A percentile compares a stretch with the other conserved stretches of the same genome.
These are phyloP conservation scores for Actinernus sp. DNA, from an alignment of 92 coral and sea anemone genomes.

Conservation along the genomic window DNA sequence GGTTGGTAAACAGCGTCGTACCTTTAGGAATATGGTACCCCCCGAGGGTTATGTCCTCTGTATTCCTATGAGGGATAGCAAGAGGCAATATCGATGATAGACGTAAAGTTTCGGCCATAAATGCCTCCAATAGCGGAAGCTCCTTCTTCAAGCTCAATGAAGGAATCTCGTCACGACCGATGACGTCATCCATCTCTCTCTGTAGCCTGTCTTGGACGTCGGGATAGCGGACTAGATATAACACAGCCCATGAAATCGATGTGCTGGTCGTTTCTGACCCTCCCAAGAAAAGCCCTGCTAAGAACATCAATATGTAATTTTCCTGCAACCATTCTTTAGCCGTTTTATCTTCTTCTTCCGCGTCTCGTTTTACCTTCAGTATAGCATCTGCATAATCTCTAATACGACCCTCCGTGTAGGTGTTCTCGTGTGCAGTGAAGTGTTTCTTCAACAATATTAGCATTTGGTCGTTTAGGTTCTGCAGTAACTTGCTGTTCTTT, in stretches of 20 bases:
- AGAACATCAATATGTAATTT: slow-evolving; percentile 39
- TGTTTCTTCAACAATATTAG: slow-evolving; percentile 22
- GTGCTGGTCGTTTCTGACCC: slow-evolving; percentile 69
- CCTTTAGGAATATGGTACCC: slow-evolving; percentile 65
- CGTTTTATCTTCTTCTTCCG: slow-evolving; percentile 35
- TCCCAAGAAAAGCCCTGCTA: slow-evolving; percentile 57
- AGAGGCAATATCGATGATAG: slow-evolving; percentile 20
- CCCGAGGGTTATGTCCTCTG: slow-evolving; percentile 28
- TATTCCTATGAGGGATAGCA: slow-evolving; percentile 19
- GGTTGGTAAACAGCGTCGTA: slow-evolving; percentile 24
- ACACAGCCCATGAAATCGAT: slow-evolving; percentile 47
- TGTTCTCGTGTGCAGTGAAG: slow-evolving; percentile 22
- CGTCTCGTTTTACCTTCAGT: slow-evolving; percentile 39
- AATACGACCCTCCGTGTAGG: slow-evolving; percentile 20
- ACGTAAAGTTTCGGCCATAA: slow-evolving; percentile 50
- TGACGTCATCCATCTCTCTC: slow-evolving; percentile 48
- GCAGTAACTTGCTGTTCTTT: too few relatives aligned
- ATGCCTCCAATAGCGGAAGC: slow-evolving; percentile 59
- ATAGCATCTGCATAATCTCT: slow-evolving; percentile 61
- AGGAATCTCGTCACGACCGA: slow-evolving; percentile 37
- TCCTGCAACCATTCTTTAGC: slow-evolving; percentile 44
- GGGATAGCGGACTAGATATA: slow-evolving; percentile 39
- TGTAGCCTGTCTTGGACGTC: slow-evolving; percentile 52
- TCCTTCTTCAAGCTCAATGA: slow-evolving; percentile 35
- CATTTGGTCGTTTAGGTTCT: too few relatives aligned